phyloP scores from a whole-genome alignment of 2,888 invertebrate species.

The Rhagonycha fulva region DNA sequence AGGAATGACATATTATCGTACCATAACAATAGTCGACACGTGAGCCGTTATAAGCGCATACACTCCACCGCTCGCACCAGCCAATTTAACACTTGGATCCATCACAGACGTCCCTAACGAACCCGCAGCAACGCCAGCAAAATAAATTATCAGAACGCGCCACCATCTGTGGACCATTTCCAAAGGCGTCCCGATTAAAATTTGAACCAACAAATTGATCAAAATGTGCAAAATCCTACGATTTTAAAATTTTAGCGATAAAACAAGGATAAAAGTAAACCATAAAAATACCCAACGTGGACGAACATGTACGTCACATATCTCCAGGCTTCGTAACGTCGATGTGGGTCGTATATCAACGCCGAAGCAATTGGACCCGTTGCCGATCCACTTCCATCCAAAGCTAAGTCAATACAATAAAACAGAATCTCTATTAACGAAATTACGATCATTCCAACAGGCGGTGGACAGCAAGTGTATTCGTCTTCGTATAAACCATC shows the following conservation, averaged over 20 bases:
- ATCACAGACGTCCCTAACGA: constrained; percentile 81
- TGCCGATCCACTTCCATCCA: constrained; percentile 47
- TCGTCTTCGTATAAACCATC: constrained; percentile 85
- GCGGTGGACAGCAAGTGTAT: constrained; percentile 92
- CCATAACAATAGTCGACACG: constrained; percentile 88
- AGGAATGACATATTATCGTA: constrained; percentile 45
- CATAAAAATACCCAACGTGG: constrained; percentile 78
- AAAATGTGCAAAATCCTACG: constrained; percentile 81
- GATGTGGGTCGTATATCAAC: constrained; percentile 87
- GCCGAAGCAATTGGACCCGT: constrained; percentile 77
- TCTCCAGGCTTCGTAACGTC: constrained; percentile 89
- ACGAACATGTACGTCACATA: constrained; percentile 95
- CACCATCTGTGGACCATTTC: constrained; percentile 97
- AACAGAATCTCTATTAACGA: constrained; percentile 84
- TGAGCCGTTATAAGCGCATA: constrained; percentile 94
- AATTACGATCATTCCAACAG: constrained; percentile 88
- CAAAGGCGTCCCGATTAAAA: constrained; percentile 90
- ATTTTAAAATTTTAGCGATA: constrained; percentile 1
- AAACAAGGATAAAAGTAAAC: not conserved
- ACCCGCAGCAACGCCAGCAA: constrained; percentile 84
- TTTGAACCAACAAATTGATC: constrained; percentile 89
- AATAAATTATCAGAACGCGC: constrained; percentile 83
- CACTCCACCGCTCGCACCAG: constrained; percentile 94
- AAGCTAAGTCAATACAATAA: constrained; percentile 56
- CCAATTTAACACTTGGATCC: constrained; percentile 79